Evolutionary conservation across 2,797 vertebrate genomes (phyloP), one percentile per base, ranked within the genome.

Genomic region (Lerista edwardsae): DNA sequence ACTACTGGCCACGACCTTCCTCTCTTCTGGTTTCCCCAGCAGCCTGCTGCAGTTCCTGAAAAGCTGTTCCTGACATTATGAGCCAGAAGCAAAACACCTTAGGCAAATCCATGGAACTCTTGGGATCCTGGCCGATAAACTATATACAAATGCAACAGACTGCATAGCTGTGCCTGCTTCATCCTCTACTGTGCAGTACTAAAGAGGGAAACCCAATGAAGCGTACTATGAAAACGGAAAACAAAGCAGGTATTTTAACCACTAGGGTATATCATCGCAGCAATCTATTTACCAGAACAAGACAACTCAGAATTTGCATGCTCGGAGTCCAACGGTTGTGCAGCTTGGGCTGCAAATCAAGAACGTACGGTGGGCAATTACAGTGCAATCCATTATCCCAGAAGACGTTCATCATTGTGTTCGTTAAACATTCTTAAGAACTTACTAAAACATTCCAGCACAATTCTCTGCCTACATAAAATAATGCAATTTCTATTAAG

Each of bases 221-320:
- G 31, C 3, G 55, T 82, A 59, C 69, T 74, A 41, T 68, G 41
- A 85, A 79, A 75, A 67, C 62, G 31, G 59, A 62, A 84, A 87
- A 41, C 12, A 81, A 85, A 90, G 8, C 57, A 80, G 65, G 57
- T 85, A 6, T 62, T 80, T 74, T 88, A 15, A 36, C 0, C 77
- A 67, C 72, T 51, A 75, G 80, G 2, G 81, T 81, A 89, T 64
- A 87, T 47, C 69, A 74, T 75, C 51, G 47, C 79, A 83, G 27
- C 41, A 75, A 80, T 84, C 88, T 84, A 76, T 88, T 90, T 88
- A 74, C 64, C 71, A 80, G 64, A 85, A 87, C 47, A 90, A 86
- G 61, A 44, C 11, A 75, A 3, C 1, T 84, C 77, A 80, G 89
- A 90, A 87, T 64, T 39, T 84, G 11, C 57, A 90, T 88, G 82